Conservation (phyloP, 2,797 vertebrate genomes). For the Manis crassicaudata region DNA sequence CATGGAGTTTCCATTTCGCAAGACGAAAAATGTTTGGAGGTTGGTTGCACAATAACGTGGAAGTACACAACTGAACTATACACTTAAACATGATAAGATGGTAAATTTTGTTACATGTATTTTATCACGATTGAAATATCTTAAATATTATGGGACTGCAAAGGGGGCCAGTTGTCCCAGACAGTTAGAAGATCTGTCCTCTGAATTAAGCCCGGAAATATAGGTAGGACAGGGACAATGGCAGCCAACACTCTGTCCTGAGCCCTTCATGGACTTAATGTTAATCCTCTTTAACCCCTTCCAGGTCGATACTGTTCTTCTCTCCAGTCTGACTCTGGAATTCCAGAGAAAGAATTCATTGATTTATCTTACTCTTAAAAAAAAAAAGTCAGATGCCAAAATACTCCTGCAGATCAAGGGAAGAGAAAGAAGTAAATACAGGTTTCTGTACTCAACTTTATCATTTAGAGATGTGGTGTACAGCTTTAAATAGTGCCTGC, state of each 20-base stretch:
- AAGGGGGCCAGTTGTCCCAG: background rate
- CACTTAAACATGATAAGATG: background rate
- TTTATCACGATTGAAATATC: conserved; percentile 18
- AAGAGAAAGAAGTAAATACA: background rate
- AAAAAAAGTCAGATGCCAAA: background rate
- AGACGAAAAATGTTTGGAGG: background rate
- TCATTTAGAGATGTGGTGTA: conserved; percentile 5
- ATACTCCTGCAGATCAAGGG: background rate
- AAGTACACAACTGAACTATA: background rate
- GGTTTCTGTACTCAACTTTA: conserved; percentile 62
- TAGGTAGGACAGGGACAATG: too few species aligned
- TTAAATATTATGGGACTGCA: background rate
- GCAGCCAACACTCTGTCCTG: background rate
- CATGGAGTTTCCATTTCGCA: background rate
- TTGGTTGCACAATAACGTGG: background rate
- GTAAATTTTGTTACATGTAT: background rate
- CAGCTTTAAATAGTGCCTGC: conserved; percentile 18
- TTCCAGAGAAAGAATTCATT: background rate
- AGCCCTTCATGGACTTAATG: background rate
- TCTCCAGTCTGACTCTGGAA: background rate
- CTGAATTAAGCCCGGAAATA: background rate
- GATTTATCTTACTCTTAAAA: background rate
- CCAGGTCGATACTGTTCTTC: background rate
- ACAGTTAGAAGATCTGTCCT: background rate
- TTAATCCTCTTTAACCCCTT: background rate